Conservation (phyloP, 2,888 invertebrate genomes). For the Cosmia trapezina region DNA sequence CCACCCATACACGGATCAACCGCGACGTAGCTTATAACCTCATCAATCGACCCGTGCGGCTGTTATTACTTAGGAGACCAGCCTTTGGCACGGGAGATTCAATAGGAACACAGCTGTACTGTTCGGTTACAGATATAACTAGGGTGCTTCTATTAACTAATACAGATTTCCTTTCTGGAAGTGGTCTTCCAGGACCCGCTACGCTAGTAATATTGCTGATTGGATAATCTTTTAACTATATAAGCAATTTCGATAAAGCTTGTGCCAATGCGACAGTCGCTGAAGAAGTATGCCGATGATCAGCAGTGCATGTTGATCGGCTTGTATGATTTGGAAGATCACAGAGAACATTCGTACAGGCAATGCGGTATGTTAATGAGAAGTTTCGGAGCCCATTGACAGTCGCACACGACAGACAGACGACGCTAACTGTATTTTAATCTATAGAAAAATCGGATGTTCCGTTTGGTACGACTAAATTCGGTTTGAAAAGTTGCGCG, state of each 20-base stretch:
- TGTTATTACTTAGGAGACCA: too few species aligned
- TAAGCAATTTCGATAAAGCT: neutral
- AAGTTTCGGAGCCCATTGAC: constrained; percentile 41
- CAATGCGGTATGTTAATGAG: constrained; percentile 37
- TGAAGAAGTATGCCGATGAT: neutral
- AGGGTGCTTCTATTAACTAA: too few species aligned
- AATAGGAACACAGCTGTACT: neutral
- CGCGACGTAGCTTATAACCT: too few species aligned
- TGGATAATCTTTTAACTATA: neutral
- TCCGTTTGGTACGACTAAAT: constrained; percentile 38
- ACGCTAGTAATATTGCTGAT: too few species aligned
- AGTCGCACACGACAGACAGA: constrained; percentile 66
- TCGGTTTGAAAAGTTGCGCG: constrained; percentile 57
- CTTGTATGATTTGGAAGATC: neutral
- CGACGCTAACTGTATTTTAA: constrained; percentile 76
- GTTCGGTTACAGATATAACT: neutral
- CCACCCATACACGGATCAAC: too few species aligned
- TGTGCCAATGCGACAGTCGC: neutral
- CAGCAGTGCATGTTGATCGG: neutral
- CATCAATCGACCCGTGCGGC: too few species aligned
- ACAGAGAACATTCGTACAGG: constrained; percentile 9
- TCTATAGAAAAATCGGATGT: constrained; percentile 62
- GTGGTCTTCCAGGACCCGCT: neutral
- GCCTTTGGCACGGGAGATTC: too few species aligned
- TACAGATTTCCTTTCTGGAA: neutral